Base-by-base conservation (phyloP, 2,113 vertebrate species). In the Kryptolebias marmoratus region DNA sequence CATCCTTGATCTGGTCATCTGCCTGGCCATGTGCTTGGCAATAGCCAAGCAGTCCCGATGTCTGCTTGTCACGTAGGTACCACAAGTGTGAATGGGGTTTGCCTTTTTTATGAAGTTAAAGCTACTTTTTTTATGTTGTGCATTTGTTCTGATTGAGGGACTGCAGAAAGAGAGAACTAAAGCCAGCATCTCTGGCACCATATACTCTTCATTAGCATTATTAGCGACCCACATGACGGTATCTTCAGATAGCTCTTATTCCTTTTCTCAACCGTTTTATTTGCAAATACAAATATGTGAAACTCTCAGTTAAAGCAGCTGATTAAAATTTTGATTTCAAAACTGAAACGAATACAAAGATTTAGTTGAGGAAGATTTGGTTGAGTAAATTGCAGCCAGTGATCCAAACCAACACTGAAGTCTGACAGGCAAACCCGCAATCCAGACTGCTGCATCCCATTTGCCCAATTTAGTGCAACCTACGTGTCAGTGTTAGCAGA, bases 1-100 rank as follows among this genome's bases (percentile, higher is more conserved):
- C 82, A 93, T 97, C 90, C 80, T 98, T 76, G 94, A 98, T 81
- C 91, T 99, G 91, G 82, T 95, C 75, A 94, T 97, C 91, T 99
- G 96, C 89, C 91, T 99, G 60, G 82, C 95, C 54, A 87, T 95
- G 77, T 98, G 96, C 76, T 88, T 99, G 87, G 96, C 95, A 22
- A 93, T 98, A 82, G 96, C 96, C 66, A 98, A 92, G 85, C 95
- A 90, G 61, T 97, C 96, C 69, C 94, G 90, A 54, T 96, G 94
- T 91, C 94, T 99, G 58, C 93, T 99, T 18, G 89, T 91, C 76
- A 89, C 61, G 97, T 99, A 92, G 93, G 98, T 98, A 72, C 3
- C 53, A 7, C 45, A 7, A 39, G 10, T 69, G 44, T 57, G 64
- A 31, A 31, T 48, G 55, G 47, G 27, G 11, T 69, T 45, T 56